Percentiles rank a stretch among this genome's conserved stretches.
phyloP scores from a whole-genome alignment of 2,797 vertebrate genomes.

The Hirundo rustica region DNA sequence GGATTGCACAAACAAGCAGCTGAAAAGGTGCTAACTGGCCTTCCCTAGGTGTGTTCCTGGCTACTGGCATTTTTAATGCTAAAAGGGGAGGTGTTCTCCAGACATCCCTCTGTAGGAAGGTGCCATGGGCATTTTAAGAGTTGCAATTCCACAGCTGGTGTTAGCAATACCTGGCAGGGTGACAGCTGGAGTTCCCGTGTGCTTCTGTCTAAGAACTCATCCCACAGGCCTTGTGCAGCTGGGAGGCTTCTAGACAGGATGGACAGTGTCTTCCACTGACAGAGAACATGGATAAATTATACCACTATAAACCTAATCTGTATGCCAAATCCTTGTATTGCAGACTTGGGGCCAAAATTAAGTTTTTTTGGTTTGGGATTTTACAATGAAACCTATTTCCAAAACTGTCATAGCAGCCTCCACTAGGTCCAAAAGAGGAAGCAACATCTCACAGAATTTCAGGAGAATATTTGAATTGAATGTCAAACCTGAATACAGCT shows the following conservation, averaged over 20 bases:
- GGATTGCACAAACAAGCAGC: not conserved
- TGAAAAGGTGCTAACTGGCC: not conserved
- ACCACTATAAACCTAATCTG: not conserved
- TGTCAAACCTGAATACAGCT: not conserved
- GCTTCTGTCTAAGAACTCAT: not conserved
- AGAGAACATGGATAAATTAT: not conserved
- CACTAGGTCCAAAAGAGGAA: not conserved
- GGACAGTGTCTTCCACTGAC: not conserved
- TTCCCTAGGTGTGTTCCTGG: not conserved
- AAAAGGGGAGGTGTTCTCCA: not conserved
- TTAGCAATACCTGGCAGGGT: not conserved
- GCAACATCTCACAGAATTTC: not conserved
- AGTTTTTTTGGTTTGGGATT: not conserved
- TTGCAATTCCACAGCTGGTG: not conserved
- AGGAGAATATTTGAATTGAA: not conserved
- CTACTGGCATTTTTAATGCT: not conserved
- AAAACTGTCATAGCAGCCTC: not conserved
- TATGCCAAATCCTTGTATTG: not conserved
- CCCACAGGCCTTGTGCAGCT: not conserved
- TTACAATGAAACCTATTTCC: not conserved
- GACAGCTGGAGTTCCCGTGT: not conserved
- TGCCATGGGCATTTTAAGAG: not conserved
- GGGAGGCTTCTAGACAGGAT: not conserved
- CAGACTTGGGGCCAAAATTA: not conserved
- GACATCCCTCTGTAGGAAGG: not conserved